Base-by-base conservation (phyloP, 2,888 invertebrate genomes). In the Ethmia dodecea region DNA sequence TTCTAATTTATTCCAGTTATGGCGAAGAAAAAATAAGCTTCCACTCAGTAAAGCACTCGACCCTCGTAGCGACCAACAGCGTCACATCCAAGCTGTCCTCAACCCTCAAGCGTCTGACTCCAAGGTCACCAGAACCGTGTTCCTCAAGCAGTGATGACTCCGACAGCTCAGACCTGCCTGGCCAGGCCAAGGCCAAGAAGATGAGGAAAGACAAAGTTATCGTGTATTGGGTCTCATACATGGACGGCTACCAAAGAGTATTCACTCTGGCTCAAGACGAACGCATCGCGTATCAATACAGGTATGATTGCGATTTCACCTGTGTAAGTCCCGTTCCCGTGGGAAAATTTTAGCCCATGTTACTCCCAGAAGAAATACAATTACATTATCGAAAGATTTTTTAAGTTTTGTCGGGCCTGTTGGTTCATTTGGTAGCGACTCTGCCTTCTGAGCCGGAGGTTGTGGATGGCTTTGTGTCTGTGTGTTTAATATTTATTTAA, bases 161-260 rank as follows among this genome's bases (percentile, higher is more conserved):
- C 0, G 88, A 88, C 49, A 74, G 70, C 42, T 60, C 67, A 2
- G 81, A 83, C 16, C 41, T 74, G 2, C 66, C 88, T 0, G 75
- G 69, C 28, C 78, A 83, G 10, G 63, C 69, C 0, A 78, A 87
- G 44, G 75, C 78, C 26, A 90, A 90, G 49, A 90, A 91, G 66
- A 90, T 91, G 40, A 88, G 92, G 35, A 91, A 90, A 60, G 93
- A 93, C 60, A 93, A 93, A 65, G 91, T 93, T 3, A 79, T 90
- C 0, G 92, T 95, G 6, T 93, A 93, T 69, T 95, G 94, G 94
- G 88, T 93, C 22, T 93, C 93, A 3, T 94, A 91, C 60, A 88
- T 92, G 69, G 93, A 94, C 42, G 91, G 90, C 0, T 88, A 89
- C 28, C 94, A 95, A 67, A 79, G 93, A 52, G 92, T 92, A 0